These are phyloP conservation scores for Thelaira solivaga DNA, from an alignment of 2,888 invertebrate genomes.

Conservation along the genomic window DNA sequence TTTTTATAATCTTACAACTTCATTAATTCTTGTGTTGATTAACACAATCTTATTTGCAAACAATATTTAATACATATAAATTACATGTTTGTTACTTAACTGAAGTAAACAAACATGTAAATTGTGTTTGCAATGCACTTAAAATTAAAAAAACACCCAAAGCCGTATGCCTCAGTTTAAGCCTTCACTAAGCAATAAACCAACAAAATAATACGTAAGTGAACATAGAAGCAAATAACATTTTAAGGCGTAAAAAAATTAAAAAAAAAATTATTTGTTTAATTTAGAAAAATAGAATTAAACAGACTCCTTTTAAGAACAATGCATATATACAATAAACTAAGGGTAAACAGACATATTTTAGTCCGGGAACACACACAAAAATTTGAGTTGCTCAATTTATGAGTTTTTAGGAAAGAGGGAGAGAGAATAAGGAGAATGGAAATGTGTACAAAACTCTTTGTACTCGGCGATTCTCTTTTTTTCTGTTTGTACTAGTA, in stretches of 20 bases:
- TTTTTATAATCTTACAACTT: too few relatives aligned
- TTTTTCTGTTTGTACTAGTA: too few relatives aligned
- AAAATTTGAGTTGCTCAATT: too few relatives aligned
- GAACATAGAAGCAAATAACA: conserved; percentile 3
- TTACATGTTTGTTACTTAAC: background rate
- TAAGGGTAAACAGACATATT: too few relatives aligned
- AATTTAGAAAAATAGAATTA: too few relatives aligned
- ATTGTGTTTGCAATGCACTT: conserved; percentile 47
- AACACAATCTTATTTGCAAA: conserved; percentile 14
- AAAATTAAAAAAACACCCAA: conserved; percentile 32
- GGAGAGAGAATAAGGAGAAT: too few relatives aligned
- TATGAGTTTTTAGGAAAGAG: too few relatives aligned
- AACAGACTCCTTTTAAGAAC: too few relatives aligned
- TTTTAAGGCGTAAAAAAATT: conserved; percentile 32
- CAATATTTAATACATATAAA: background rate
- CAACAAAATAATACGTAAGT: conserved; percentile 9
- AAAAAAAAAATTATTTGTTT: background rate
- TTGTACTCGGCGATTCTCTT: too few relatives aligned
- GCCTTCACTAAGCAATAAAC: conserved; percentile 12
- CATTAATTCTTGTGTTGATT: background rate
- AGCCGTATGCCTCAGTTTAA: conserved; percentile 35
- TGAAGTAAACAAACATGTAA: background rate
- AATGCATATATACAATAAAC: too few relatives aligned
- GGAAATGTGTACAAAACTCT: too few relatives aligned
- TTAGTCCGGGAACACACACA: too few relatives aligned